These are phyloP conservation scores for Pseudois nayaur DNA, from an alignment of 2,113 vertebrate species.

Conservation along the genomic window DNA sequence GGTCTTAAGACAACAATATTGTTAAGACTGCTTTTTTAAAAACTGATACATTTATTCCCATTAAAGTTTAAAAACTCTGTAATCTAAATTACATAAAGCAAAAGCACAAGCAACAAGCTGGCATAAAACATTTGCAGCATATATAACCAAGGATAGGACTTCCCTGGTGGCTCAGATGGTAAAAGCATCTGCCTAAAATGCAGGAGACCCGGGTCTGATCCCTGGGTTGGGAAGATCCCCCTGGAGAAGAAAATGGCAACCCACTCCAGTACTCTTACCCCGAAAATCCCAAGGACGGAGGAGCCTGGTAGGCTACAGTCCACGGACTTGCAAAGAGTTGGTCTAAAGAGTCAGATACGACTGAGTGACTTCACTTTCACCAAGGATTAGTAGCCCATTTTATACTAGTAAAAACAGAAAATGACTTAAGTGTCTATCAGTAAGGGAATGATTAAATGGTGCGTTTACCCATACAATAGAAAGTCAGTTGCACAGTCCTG, in stretches of 20 bases:
- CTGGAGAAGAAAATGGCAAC: background rate
- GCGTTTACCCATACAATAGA: background rate
- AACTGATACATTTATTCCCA: background rate
- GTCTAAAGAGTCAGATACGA: background rate
- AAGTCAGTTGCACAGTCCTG: background rate
- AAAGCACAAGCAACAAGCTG: background rate
- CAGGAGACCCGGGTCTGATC: background rate
- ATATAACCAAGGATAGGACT: background rate
- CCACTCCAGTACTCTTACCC: background rate
- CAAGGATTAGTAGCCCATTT: background rate
- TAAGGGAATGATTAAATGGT: background rate
- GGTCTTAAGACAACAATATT: background rate
- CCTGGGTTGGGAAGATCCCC: background rate
- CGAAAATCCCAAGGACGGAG: background rate
- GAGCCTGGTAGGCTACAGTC: background rate
- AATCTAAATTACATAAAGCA: background rate
- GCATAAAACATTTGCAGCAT: background rate
- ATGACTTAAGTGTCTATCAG: background rate
- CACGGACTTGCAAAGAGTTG: background rate
- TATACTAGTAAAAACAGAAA: background rate
- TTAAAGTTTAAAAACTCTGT: background rate
- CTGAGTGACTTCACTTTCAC: background rate
- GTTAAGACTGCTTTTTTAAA: background rate
- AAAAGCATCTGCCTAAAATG: background rate
- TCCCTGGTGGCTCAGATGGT: background rate